Evolutionary conservation across 2,888 invertebrate species (phyloP).

Genomic region (Baronia brevicornis): DNA sequence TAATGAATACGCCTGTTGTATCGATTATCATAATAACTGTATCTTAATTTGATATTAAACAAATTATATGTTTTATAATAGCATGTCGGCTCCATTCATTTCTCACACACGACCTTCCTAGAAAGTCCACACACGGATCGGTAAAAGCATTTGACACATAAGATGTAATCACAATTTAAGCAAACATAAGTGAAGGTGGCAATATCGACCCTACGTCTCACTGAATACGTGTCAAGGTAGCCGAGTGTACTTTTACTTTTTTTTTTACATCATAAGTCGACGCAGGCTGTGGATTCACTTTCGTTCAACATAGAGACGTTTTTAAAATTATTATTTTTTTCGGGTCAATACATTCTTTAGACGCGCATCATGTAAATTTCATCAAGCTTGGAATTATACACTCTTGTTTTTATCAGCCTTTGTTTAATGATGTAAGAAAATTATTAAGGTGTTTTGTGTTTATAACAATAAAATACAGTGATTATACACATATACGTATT

Average conservation of each 20-base stretch:
- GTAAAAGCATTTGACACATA: constrained; percentile 25
- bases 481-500: too few relatives aligned
- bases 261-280: constrained; percentile 25
- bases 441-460: too few relatives aligned
- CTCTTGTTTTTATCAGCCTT: too few relatives aligned
- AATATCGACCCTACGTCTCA: constrained; percentile 30
- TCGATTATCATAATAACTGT: too few relatives aligned
- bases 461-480: too few relatives aligned
- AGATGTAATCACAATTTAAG: constrained; percentile 21
- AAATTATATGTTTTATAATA: constrained; percentile 5
- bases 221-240: constrained; percentile 24
- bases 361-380: too few relatives aligned
- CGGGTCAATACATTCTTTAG: background rate
- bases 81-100: constrained; percentile 23
- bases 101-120: constrained; percentile 50
- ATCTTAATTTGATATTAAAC: too few relatives aligned
- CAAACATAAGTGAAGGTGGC: constrained; percentile 21
- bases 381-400: too few relatives aligned
- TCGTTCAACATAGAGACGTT: constrained; percentile 28
- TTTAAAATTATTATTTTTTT: constrained; percentile 10
- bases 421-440: too few relatives aligned
- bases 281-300: constrained; percentile 47
- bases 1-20: too few relatives aligned
- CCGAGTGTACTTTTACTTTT: constrained; percentile 49
- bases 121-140: constrained; percentile 40